Evolutionary conservation across 2,888 invertebrate genomes (phyloP), one percentile per base, ranked within the genome.

Genomic region (Eupithecia vulgata): DNA sequence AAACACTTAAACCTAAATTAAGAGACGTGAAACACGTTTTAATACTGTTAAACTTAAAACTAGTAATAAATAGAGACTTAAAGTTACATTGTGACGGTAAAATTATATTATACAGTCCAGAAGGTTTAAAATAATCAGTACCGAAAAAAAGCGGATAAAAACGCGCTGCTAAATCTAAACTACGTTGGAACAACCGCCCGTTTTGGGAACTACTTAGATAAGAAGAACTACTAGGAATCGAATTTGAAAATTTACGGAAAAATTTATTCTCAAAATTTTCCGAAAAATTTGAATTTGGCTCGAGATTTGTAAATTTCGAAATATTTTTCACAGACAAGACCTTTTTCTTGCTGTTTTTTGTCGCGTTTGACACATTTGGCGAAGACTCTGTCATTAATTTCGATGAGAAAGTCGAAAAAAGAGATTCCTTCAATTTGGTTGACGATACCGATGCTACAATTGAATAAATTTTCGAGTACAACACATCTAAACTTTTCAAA

Each of bases 1-100:
- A 83, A 88, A 81, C 84, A 81, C 92, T 91, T 93, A 92, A 84
- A 89, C 85, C 88, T 93, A 92, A 82, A 82, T 70, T 67, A 78
- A 75, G 80, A 78, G 80, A 79, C 75, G 66, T 78, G 37, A 35
- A 37, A 70, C 70, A 67, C 61, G 62, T 52, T 34, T 34, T 67
- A 69, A 72, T 70, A 84, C 81, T 81, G 76, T 80, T 80, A 76
- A 78, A 83, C 81, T 80, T 88, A 89, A 87, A 88, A 90, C 91
- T 90, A 90, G 81, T 84, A 84, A 80, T 81, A 87, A 85, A 87
- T 82, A 76, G 48, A 85, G 81, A 82, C 80, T 83, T 86, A 86
- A 78, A 68, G 76, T 80, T 84, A 85, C 82, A 82, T 85, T 83
- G 86, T 84, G 84, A 83, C 65, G 37, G 25, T 86, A 86, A 78